Conservation (phyloP, 2,797 vertebrate genomes). For the Bovichtus diacanthus region DNA sequence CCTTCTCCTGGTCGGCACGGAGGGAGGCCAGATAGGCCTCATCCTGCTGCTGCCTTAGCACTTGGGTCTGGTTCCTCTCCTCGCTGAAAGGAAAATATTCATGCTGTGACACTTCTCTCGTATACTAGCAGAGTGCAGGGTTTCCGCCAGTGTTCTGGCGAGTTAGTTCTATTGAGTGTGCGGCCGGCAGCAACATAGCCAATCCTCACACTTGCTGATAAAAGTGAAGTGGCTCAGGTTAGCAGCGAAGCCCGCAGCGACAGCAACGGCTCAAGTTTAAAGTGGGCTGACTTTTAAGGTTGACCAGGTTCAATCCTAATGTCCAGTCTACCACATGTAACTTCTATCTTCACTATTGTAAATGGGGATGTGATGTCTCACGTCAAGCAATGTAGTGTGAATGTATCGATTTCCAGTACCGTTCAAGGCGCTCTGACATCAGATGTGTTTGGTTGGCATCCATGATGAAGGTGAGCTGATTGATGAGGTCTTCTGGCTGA, state of each 20-base stretch:
- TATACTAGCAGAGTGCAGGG: background rate
- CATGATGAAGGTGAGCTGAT: constrained; percentile 98
- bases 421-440: constrained; percentile 95
- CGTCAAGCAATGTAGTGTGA: background rate
- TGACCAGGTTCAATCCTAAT: background rate
- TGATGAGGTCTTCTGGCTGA: constrained; percentile 96
- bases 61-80: constrained; percentile 98
- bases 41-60: constrained; percentile 96
- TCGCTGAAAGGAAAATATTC: constrained; percentile 87
- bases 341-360: background rate
- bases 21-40: constrained; percentile 95
- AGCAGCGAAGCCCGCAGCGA: too few species aligned
- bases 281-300: too few species aligned
- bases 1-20: constrained; percentile 97
- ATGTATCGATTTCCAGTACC: constrained; percentile 78
- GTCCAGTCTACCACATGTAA: background rate
- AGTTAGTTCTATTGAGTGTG: too few species aligned
- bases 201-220: too few species aligned
- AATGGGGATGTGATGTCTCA: background rate
- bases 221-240: too few species aligned
- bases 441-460: constrained; percentile 98
- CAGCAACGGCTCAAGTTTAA: too few species aligned
- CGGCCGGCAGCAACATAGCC: too few species aligned
- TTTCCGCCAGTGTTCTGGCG: too few species aligned
- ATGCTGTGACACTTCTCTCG: background rate